Base-by-base conservation (phyloP, 2,888 invertebrate genomes). In the Leptinotarsa rubiginosa region DNA sequence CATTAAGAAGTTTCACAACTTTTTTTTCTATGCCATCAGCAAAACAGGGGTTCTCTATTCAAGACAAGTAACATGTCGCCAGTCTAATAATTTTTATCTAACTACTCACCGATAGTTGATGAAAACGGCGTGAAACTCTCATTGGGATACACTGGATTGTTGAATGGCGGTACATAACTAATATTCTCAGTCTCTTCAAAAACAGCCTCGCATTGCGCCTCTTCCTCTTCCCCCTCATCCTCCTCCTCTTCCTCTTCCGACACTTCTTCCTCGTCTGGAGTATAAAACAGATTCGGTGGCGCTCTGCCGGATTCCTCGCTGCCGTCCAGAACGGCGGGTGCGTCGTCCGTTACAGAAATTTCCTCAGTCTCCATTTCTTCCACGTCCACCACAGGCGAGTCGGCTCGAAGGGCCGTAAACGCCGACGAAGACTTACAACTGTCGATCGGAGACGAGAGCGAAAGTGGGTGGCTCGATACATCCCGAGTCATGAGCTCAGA, bases 111-210 rank as follows among this genome's bases (percentile, higher is more conserved):
- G 52, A 84, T 83, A 31, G 83, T 74, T 65, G 83, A 83, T 72
- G 87, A 85, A 78, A 85, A 88, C 13, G 84, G 83, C 47, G 86
- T 83, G 80, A 86, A 87, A 79, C 83, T 86, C 74, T 84, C 86
- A 76, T 87, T 88, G 18, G 88, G 88, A 84, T 88, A 88, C 22
- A 88, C 83, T 13, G 88, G 88, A 81, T 88, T 88, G 78, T 88
- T 88, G 79, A 88, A 88, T 13, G 88, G 88, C 25, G 88, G 88
- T 73, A 88, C 88, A 75, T 87, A 88, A 77, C 83, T 87, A 13
- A 86, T 81, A 65, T 78, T 81, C 69, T 81, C 83, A 5, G 82
- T 77, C 67, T 83, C 84, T 69, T 83, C 84, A 69, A 80, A 81
- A 18, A 72, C 75, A 12, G 73, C 77, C 18, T 75, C 73, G 20